Base-by-base conservation (phyloP, 2,888 invertebrate genomes). In the Notodonta ziczac region DNA sequence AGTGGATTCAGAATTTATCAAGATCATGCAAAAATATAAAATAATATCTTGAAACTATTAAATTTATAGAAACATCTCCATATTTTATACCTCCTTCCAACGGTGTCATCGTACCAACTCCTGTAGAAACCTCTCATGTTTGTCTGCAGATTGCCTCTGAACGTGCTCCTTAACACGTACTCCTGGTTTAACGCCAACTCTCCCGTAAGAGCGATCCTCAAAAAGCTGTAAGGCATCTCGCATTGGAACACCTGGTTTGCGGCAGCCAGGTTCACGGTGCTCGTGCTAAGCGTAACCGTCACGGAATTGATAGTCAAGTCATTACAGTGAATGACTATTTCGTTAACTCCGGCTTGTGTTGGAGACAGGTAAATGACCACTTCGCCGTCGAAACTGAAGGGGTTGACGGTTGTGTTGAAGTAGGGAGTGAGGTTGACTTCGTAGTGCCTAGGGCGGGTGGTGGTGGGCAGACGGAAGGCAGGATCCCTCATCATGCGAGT, bases 71-170 rank as follows among this genome's bases (percentile, higher is more conserved):
- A 42, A 42, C 10, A 1, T 0, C 42, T 42, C 9, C 8, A 42
- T 10, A n/a, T n/a, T n/a, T n/a, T n/a, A 66, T 67, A 88, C 91
- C 89, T 89, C 67, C 93, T 95, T 69, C 95, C 91, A 65, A 94
- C 94, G 59, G 89, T 92, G 66, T 95, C 94, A 53, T 87, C 88
- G 84, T 97, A 97, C 70, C 96, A 96, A 87, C 97, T 97, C 70
- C 96, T 94, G 83, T 97, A 97, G 83, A 97, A 97, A 32, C 97
- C 97, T 86, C 96, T 95, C 83, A 97, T 94, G 66, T 95, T 94
- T 66, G 96, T 95, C 85, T 96, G 96, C 46, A 98, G 88, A 58
- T 94, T 91, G 0, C 97, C 98, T 39, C 86, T 89, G 78, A 96
- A 98, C 51, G 92, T 93, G 58, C 97, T 95, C 62, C 86, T 88